Percentiles rank a stretch among this genome's conserved stretches.
phyloP scores from a whole-genome alignment of 2,888 invertebrate genomes.

The Byasa hedistus region DNA sequence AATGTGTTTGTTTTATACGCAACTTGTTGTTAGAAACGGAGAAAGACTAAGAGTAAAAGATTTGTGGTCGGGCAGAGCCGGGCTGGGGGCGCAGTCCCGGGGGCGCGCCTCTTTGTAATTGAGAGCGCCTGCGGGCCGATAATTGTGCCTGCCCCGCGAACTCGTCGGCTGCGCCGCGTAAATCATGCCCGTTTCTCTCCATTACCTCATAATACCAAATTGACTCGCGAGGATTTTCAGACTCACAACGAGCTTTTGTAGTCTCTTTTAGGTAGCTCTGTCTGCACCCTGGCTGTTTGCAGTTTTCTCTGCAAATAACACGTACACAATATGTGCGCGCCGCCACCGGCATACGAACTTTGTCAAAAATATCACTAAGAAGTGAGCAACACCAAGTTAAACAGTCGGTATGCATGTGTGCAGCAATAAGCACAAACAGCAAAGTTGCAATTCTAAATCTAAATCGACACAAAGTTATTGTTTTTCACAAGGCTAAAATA shows the following conservation, averaged over 20 bases:
- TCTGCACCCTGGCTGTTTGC: conserved; percentile 39
- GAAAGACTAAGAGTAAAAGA: conserved; percentile 66
- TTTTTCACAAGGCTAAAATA: conserved; percentile 20
- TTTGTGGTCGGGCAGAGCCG: conserved; percentile 65
- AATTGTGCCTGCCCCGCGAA: conserved; percentile 72
- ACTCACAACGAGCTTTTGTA: conserved; percentile 41
- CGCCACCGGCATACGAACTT: conserved; percentile 18
- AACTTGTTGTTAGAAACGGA: conserved; percentile 45
- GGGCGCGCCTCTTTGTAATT: conserved; percentile 77
- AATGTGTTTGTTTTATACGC: conserved; percentile 18
- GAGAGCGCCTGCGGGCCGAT: conserved; percentile 80
- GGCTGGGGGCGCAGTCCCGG: conserved; percentile 68
- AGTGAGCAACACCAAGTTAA: conserved; percentile 27
- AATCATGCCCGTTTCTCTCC: conserved; percentile 79
- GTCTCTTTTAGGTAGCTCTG: conserved; percentile 35
- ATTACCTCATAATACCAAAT: conserved; percentile 78
- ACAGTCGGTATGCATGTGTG: conserved; percentile 29
- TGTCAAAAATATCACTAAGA: conserved; percentile 24
- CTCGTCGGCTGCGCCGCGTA: conserved; percentile 55
- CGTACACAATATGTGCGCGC: conserved; percentile 20
- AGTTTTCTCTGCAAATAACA: conserved; percentile 30
- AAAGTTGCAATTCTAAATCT: no score
- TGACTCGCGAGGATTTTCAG: conserved; percentile 69
- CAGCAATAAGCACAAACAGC: no score
- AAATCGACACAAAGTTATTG: not conserved